Percentiles rank a stretch among this genome's conserved stretches.
phyloP scores from a whole-genome alignment of 2,113 vertebrate species.

The Coptodon bakossiorum region DNA sequence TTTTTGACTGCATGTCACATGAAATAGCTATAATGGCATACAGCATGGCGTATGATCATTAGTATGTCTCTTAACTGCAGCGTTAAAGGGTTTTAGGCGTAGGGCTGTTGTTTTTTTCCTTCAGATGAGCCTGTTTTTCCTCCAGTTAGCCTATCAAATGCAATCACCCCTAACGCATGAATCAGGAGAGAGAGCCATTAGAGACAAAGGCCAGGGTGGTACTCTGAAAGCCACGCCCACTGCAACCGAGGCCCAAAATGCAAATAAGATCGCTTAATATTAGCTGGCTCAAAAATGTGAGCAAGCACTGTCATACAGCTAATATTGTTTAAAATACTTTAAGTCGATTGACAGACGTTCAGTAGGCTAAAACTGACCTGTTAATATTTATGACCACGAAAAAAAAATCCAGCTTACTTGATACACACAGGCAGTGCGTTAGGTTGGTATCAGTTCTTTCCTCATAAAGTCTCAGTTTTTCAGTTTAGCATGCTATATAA shows the following conservation, averaged over 20 bases:
- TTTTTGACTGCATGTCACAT: neutral
- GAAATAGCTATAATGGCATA: neutral
- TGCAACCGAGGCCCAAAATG: neutral
- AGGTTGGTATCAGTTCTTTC: neutral
- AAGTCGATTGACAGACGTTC: neutral
- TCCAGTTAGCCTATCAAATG: neutral
- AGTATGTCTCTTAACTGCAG: neutral
- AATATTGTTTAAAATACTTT: neutral
- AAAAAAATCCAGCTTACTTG: neutral
- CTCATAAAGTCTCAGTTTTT: neutral
- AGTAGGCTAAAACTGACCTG: neutral
- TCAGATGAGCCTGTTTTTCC: neutral
- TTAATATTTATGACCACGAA: neutral
- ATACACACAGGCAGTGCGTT: neutral
- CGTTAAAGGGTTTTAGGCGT: neutral
- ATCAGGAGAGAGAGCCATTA: neutral
- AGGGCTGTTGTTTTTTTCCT: neutral
- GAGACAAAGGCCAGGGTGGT: neutral
- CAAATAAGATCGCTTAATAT: neutral
- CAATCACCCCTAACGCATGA: neutral
- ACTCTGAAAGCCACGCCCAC: neutral
- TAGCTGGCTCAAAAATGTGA: neutral
- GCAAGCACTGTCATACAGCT: neutral
- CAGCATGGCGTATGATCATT: neutral
- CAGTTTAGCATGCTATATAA: neutral